phyloP scores from a whole-genome alignment of 2,113 vertebrate genomes.

The Callithrix jacchus region DNA sequence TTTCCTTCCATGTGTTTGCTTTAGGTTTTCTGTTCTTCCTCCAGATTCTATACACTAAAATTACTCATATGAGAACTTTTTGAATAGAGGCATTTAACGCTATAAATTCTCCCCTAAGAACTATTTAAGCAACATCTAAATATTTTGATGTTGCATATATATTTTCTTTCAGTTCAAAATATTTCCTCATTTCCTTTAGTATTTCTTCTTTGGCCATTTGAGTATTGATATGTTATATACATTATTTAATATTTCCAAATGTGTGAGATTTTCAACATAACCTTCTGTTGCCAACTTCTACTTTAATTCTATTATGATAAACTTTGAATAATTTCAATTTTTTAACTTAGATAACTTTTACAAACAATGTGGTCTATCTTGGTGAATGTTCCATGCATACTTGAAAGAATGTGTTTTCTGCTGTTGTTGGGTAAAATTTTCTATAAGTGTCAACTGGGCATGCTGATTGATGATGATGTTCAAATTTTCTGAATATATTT shows the following conservation, averaged over 20 bases:
- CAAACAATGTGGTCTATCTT: neutral
- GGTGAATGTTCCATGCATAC: neutral
- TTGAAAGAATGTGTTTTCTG: neutral
- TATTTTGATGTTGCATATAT: neutral
- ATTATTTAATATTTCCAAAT: slow-evolving; percentile 13
- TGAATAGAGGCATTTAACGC: neutral
- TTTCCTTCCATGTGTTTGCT: neutral
- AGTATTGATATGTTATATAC: neutral
- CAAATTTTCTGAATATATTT: neutral
- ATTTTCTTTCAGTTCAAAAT: neutral
- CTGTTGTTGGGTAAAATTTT: neutral
- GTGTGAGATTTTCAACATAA: neutral
- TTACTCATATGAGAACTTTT: neutral
- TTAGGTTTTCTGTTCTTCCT: neutral
- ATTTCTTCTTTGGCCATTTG: neutral
- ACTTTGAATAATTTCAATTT: neutral
- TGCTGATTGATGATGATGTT: neutral
- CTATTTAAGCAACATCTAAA: neutral
- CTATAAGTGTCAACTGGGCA: neutral
- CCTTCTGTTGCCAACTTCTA: neutral
- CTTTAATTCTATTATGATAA: neutral
- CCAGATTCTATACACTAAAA: neutral
- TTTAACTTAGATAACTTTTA: neutral
- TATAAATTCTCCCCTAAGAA: neutral
- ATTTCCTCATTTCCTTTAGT: neutral